These are phyloP conservation scores for Cylas formicarius DNA, from an alignment of 1,140 invertebrate species.

Conservation along the genomic window DNA sequence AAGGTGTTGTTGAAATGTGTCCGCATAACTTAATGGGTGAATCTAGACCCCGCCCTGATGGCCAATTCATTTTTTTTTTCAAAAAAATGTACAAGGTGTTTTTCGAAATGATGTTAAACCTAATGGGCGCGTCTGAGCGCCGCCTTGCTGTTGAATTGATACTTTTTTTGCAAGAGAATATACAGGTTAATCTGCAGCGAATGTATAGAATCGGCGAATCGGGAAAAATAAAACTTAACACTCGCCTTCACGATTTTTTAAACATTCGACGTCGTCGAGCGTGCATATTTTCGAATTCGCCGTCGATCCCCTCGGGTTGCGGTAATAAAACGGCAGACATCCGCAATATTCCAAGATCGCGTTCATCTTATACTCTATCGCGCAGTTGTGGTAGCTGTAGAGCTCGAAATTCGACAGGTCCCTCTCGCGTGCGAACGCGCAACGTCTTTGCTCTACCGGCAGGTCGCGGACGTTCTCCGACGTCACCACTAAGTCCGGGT, in stretches of 20 bases:
- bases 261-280: slow-evolving; percentile 2
- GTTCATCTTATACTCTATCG: slow-evolving; percentile 48
- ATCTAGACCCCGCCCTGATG: too few relatives aligned
- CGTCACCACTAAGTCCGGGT: slow-evolving; percentile 44
- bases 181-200: not conserved
- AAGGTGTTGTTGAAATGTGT: too few relatives aligned
- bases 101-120: too few relatives aligned
- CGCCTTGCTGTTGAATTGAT: too few relatives aligned
- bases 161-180: too few relatives aligned
- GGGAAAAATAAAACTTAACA: too few relatives aligned
- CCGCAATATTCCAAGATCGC: slow-evolving; percentile 45
- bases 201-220: too few relatives aligned
- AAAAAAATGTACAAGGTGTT: too few relatives aligned
- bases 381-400: slow-evolving; percentile 59
- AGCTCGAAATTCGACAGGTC: slow-evolving; percentile 38
- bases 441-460: slow-evolving; percentile 44
- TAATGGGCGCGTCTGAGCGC: too few relatives aligned
- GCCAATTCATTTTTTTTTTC: too few relatives aligned
- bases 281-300: slow-evolving; percentile 3
- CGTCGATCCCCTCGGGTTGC: slow-evolving; percentile 10
- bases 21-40: too few relatives aligned
- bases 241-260: slow-evolving; percentile 5
- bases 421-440: slow-evolving; percentile 51
- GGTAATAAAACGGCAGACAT: slow-evolving; percentile 51
- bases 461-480: slow-evolving; percentile 47